Base-by-base conservation (phyloP, 2,113 vertebrate species). In the Pygoscelis adeliae region DNA sequence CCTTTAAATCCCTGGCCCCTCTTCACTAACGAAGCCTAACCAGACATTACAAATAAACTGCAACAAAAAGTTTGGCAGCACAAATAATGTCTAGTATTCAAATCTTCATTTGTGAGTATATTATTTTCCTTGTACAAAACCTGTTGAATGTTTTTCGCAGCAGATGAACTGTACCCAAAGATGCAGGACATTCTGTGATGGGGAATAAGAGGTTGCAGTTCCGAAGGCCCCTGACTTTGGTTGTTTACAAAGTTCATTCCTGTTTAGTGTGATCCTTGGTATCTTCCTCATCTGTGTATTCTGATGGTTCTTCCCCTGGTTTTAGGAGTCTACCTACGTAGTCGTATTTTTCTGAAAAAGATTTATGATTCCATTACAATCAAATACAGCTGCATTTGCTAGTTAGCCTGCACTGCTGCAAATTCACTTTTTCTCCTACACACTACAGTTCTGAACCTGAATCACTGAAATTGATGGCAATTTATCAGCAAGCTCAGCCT, bases 251-350 rank as follows among this genome's bases (percentile, higher is more conserved):
- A 98, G 98, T 98, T 99, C 99, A 99, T 96, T 99, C 99, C 97
- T 99, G 99, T 98, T 99, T 99, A 98, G 98, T 98, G 97, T 99
- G 99, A 98, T 99, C 99, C 98, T 99, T 99, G 98, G 99, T 98
- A 98, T 99, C 99, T 98, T 99, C 99, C 97, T 99, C 99, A 94
- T 99, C 99, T 87, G 99, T 99, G 97, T 99, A 99, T 97, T 99
- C 99, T 83, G 99, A 99, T 5, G 99, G 99, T 97, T 99, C 99
- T 94, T 99, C 99, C 47, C 99, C 99, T 15, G 99, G 99, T 97
- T 99, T 99, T 98, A 99, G 98, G 96, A 99, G 98, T 98, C 99
- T 98, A 93, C 99, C 99, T n/a, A 99, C 99, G 83, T 99, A 99
- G 92, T 99, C 99, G 46, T 99, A 99, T 96, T 99, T 99, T 97